These are phyloP conservation scores for Hesperia comma DNA, from an alignment of 2,888 invertebrate genomes.

Conservation along the genomic window DNA sequence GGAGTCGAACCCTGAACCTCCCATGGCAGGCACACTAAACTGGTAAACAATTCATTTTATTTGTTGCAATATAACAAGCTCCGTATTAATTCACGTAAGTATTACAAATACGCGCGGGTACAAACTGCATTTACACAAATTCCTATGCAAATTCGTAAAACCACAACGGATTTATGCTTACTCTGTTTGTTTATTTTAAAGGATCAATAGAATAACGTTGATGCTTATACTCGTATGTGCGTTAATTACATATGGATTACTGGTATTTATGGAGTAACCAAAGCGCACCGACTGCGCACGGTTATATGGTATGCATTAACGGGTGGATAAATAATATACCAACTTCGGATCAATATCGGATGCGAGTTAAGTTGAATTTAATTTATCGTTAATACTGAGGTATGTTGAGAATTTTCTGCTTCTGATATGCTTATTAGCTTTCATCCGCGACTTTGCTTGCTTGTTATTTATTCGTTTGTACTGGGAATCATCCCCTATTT, in stretches of 20 bases:
- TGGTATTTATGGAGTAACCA: constrained; percentile 56
- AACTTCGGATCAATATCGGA: neutral
- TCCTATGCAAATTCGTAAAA: constrained; percentile 26
- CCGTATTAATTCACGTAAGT: no score
- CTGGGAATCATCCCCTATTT: no score
- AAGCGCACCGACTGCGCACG: constrained; percentile 44
- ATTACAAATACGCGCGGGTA: no score
- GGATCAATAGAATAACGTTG: constrained; percentile 52
- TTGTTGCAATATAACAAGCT: no score
- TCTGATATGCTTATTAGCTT: no score
- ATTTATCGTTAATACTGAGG: neutral
- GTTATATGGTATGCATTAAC: neutral
- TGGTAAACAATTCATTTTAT: no score
- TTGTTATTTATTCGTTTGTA: no score
- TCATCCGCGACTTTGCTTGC: no score
- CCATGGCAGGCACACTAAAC: no score
- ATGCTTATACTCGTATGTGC: constrained; percentile 52
- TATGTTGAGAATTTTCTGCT: neutral
- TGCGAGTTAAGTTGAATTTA: neutral
- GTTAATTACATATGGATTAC: constrained; percentile 56
- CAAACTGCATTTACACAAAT: neutral
- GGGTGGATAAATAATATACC: neutral
- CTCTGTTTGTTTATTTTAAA: constrained; percentile 32
- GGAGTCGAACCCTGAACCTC: no score
- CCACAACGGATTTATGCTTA: constrained; percentile 27